Conservation (phyloP, 2,888 invertebrate genomes). For the Thalpophila matura region DNA sequence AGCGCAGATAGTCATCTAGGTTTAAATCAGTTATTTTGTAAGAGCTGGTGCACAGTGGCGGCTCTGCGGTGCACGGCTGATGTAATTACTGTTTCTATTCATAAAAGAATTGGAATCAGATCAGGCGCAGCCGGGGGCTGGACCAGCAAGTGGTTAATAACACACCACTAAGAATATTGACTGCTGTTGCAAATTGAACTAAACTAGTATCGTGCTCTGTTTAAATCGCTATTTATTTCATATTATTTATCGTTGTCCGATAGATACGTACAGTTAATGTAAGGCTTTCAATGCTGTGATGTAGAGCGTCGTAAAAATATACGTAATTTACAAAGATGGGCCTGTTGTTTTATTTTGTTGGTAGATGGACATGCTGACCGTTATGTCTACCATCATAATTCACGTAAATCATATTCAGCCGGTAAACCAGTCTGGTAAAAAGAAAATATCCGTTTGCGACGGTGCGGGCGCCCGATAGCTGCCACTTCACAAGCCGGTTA, state of each 20-base stretch:
- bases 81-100: slow-evolving; percentile 86
- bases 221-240: slow-evolving; percentile 82
- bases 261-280: slow-evolving; percentile 64
- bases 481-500: slow-evolving; percentile 49
- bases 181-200: slow-evolving; percentile 86
- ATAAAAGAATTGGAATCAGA: slow-evolving; percentile 87
- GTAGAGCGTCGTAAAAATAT: slow-evolving; percentile 64
- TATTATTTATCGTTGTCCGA: slow-evolving; percentile 69
- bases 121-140: slow-evolving; percentile 81
- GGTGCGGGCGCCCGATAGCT: slow-evolving; percentile 53
- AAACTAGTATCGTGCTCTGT: slow-evolving; percentile 82
- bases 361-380: slow-evolving; percentile 64
- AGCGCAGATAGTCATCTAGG: slow-evolving; percentile 79
- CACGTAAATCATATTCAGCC: slow-evolving; percentile 70
- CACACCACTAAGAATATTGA: slow-evolving; percentile 84
- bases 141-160: slow-evolving; percentile 83
- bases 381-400: slow-evolving; percentile 75
- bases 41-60: slow-evolving; percentile 68
- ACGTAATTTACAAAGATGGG: slow-evolving; percentile 60
- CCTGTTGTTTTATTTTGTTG: slow-evolving; percentile 59
- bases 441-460: slow-evolving; percentile 61
- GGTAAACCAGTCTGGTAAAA: slow-evolving; percentile 73
- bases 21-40: slow-evolving; percentile 83
- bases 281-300: slow-evolving; percentile 63
- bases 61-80: slow-evolving; percentile 71